Base-by-base conservation (phyloP, 2,113 vertebrate species). In the Guaruba guarouba region DNA sequence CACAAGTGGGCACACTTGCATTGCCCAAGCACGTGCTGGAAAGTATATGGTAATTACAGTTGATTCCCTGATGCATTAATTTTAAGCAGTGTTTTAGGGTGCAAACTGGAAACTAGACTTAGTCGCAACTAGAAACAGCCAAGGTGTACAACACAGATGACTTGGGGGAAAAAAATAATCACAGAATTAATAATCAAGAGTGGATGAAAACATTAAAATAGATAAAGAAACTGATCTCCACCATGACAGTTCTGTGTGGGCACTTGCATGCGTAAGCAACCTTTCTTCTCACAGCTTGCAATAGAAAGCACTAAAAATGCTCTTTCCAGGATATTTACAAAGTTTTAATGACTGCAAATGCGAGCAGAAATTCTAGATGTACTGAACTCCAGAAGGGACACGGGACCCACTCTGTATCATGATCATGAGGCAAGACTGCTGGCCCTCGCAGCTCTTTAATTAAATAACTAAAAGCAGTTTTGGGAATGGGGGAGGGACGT, bases 401-500 rank as follows among this genome's bases (percentile, higher is more conserved):
- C 1, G 0, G 66, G 88, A 91, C 39, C 29, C 68, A 37, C 35
- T 69, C 74, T 61, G 70, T 48, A 44, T 25, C 52, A 48, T 1
- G 2, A 39, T 59, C 78, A 81, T 16, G 4, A 82, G 41, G 29
- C 71, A 76, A 79, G 88, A 55, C 48, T 84, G 33, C 33, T 62
- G 70, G 54, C 62, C 49, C 52, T 64, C 3, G 1, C 20, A 93
- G 68, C 22, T 86, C 64, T 91, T 91, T 93, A 73, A 95, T 94
- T 86, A 86, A 93, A 93, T 57, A 94, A 76, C 92, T 77, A 82
- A 93, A 90, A 74, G 74, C 79, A 94, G 51, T 86, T 92, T 79
- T 13, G 67, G 33, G 37, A 49, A 69, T 27, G 62, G 81, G 10
- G 29, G 54, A 13, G 14, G 10, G 18, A 39, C 52, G 10, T 15